Conservation (phyloP, 2,888 invertebrate species). For the Drosophila merina region DNA sequence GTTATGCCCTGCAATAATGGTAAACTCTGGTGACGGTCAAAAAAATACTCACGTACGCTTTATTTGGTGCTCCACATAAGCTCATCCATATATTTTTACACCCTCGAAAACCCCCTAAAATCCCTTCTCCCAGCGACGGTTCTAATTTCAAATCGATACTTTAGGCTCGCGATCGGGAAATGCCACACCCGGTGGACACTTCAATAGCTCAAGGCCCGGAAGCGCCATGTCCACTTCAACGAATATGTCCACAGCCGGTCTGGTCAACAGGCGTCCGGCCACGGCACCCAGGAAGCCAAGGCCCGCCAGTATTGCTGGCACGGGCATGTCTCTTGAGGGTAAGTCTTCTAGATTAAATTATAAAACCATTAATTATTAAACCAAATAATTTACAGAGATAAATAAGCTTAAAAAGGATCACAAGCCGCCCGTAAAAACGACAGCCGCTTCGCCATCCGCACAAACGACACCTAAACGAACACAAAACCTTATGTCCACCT, state of each 20-base stretch:
- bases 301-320: conserved; percentile 93
- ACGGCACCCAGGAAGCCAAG: conserved; percentile 88
- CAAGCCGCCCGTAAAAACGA: conserved; percentile 84
- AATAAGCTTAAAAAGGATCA: conserved; percentile 84
- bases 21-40: conserved; percentile 66
- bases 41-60: conserved; percentile 43
- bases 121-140: background rate
- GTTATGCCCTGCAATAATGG: conserved; percentile 30
- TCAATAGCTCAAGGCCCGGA: conserved; percentile 90
- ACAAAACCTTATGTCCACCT: conserved; percentile 82
- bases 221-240: conserved; percentile 93
- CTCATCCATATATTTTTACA: conserved; percentile 29
- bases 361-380: background rate
- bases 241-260: conserved; percentile 86
- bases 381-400: conserved; percentile 65
- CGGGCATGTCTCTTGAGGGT: conserved; percentile 88
- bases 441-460: conserved; percentile 75
- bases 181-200: conserved; percentile 88
- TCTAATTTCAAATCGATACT: conserved; percentile 29
- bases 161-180: conserved; percentile 90
- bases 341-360: conserved; percentile 9
- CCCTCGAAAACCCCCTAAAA: conserved; percentile 1
- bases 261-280: conserved; percentile 86
- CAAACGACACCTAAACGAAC: conserved; percentile 84
- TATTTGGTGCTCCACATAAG: conserved; percentile 53